Evolutionary conservation across 2,888 invertebrate genomes (phyloP).

Genomic region (Nephrotoma flavescens): DNA sequence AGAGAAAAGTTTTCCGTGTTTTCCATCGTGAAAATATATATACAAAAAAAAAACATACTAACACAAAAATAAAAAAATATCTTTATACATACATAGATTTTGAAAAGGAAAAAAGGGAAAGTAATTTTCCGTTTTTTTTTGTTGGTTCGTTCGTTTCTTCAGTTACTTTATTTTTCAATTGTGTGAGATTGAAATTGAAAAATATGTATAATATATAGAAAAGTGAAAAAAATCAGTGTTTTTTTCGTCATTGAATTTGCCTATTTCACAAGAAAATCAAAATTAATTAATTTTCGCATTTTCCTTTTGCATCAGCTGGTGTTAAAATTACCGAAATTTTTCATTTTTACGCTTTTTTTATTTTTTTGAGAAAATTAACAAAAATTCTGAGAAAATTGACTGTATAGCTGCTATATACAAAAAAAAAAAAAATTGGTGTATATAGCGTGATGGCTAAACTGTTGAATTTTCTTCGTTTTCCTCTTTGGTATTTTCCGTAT

Average conservation of each 20-base stretch:
- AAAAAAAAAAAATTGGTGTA: not conserved
- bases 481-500: not conserved
- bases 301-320: not conserved
- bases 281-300: not conserved
- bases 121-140: not conserved
- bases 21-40: not conserved
- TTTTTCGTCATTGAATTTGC: not conserved
- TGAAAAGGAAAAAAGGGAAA: not conserved
- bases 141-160: not conserved
- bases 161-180: not conserved
- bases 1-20: not conserved
- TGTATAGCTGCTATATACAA: not conserved
- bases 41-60: not conserved
- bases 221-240: not conserved
- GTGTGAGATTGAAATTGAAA: not conserved
- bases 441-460: not conserved
- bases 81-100: not conserved
- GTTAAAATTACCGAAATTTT: not conserved
- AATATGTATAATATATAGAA: not conserved
- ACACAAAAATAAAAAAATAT: not conserved
- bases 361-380: not conserved
- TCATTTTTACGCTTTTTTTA: not conserved
- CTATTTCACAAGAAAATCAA: not conserved
- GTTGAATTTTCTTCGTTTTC: not conserved
- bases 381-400: not conserved